Evolutionary conservation across 2,797 vertebrate genomes (phyloP), one percentile per base, ranked within the genome.

Genomic region (Sphaeramia orbicularis): DNA sequence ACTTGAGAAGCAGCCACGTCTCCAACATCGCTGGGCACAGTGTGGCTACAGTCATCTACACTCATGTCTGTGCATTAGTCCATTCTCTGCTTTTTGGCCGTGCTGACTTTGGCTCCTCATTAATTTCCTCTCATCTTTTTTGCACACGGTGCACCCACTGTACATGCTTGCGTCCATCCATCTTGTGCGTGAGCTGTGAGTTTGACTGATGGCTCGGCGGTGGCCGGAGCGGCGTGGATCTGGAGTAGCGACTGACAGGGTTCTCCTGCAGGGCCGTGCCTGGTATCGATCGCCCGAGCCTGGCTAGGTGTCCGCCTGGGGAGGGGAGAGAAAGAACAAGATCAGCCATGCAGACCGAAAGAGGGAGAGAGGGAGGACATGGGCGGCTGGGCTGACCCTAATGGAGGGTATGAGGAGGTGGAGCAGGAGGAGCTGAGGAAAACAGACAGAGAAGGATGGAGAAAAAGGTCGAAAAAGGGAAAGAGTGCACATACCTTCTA

Each of bases 271-370:
- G 81, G 69, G 69, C 64, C 10, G 35, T 65, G 59, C 58, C 73
- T 70, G 55, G 74, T 89, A 92, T 91, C 15, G 88, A 92, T 89
- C 64, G 57, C 21, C 62, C 68, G 73, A 82, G 79, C 63, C 74
- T 56, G 74, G 74, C 77, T 84, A 88, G 84, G 86, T 88, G 89
- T 89, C 82, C 66, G 77, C 75, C 80, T 40, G 58, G 61, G 77
- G 71, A 83, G 53, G 58, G 16, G 38, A 62, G 42, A 64, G 48
- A 65, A 64, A 65, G 68, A 81, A 53, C 70, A 64, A 69, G 81
- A 79, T 78, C 81, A 85, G 73, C 78, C 86, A 86, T 69, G 80
- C 79, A 71, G 69, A 68, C 47, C 74, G 53, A 60, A 30, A 49
- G 38, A 76, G 71, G 73, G 52, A 69, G 49, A 40, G 57, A 35